phyloP scores from a whole-genome alignment of 2,113 vertebrate species.

The Peromyscus californicus region DNA sequence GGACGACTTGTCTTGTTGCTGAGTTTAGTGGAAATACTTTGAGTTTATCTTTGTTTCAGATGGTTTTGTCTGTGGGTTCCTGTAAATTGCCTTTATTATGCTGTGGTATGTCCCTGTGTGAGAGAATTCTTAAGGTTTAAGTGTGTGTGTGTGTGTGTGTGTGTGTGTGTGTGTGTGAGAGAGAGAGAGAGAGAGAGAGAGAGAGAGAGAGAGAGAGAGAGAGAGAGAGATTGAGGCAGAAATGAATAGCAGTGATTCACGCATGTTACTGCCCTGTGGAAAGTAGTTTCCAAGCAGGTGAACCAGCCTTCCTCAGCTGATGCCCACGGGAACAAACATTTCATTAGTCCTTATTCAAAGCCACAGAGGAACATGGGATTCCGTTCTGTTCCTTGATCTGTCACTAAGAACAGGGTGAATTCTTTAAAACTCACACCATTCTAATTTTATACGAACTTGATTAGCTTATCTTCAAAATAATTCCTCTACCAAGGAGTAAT shows the following conservation, averaged over 20 bases:
- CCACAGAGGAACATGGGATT: constrained; percentile 25
- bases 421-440: constrained; percentile 62
- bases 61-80: not conserved
- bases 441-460: constrained; percentile 79
- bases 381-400: constrained; percentile 51
- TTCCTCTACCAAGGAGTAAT: constrained; percentile 60
- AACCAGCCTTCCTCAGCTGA: not conserved
- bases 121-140: constrained; percentile 13
- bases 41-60: not conserved
- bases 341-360: constrained; percentile 35
- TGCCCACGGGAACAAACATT: constrained; percentile 27
- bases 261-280: not conserved
- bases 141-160: too few species aligned
- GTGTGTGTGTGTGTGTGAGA: too few species aligned
- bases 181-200: not conserved
- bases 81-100: not conserved
- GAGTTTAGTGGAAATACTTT: not conserved
- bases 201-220: not conserved
- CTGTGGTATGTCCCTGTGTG: not conserved
- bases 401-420: constrained; percentile 64
- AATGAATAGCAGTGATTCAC: not conserved
- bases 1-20: not conserved
- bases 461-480: constrained; percentile 80
- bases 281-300: constrained; percentile 24
- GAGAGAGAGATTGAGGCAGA: not conserved